Conservation (phyloP, 2,888 invertebrate species). For the Timema cristinae region DNA sequence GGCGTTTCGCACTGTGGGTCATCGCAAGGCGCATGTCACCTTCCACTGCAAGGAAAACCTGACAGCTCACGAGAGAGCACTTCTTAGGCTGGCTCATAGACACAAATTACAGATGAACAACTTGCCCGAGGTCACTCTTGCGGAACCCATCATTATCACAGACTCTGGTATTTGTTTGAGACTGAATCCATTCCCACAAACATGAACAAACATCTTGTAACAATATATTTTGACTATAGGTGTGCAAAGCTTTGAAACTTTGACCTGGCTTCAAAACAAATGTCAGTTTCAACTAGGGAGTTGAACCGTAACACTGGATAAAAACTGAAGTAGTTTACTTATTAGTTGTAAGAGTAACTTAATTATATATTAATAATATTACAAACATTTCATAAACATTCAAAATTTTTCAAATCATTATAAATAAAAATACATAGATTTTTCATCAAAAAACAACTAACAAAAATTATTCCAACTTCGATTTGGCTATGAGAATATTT, state of each 20-base stretch:
- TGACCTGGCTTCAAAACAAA: too few species aligned
- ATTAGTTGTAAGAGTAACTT: too few species aligned
- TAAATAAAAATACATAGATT: too few species aligned
- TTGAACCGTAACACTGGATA: not conserved
- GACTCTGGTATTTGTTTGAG: constrained; percentile 36
- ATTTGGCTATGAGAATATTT: too few species aligned
- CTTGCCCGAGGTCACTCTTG: constrained; percentile 48
- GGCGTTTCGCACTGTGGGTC: constrained; percentile 47
- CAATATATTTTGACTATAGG: not conserved
- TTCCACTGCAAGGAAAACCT: constrained; percentile 19
- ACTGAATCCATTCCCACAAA: too few species aligned
- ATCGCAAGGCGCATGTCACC: constrained; percentile 45
- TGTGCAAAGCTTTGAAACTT: not conserved
- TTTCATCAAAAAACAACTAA: too few species aligned
- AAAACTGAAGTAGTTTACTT: too few species aligned
- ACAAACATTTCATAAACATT: too few species aligned
- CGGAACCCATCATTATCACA: constrained; percentile 54
- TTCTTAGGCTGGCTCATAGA: constrained; percentile 9
- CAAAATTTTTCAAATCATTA: too few species aligned
- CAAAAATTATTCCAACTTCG: too few species aligned
- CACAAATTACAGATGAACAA: constrained; percentile 14
- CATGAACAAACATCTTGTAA: not conserved
- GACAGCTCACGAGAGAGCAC: constrained; percentile 15
- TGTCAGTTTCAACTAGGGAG: too few species aligned
- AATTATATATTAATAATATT: too few species aligned